These are phyloP conservation scores for Hucho hucho DNA, from an alignment of 2,113 vertebrate species.

Conservation along the genomic window DNA sequence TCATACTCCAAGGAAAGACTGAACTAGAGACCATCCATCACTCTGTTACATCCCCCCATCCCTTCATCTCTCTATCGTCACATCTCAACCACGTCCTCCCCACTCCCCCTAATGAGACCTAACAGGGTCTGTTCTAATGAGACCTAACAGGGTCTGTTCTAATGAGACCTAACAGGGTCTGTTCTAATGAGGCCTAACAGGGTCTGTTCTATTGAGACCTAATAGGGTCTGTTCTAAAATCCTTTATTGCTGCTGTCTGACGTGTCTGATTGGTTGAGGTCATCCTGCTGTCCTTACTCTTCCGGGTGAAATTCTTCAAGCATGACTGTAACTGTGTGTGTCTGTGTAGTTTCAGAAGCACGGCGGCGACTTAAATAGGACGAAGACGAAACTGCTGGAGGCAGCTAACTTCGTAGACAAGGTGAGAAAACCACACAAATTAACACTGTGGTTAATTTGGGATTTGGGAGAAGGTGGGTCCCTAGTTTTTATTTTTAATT, in stretches of 20 bases:
- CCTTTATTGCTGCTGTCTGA: no score
- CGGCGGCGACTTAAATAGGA: conserved; percentile 70
- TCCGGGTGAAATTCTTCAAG: neutral
- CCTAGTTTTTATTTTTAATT: no score
- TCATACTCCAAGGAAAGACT: neutral
- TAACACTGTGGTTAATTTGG: neutral
- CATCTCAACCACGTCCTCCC: neutral
- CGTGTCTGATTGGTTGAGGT: neutral
- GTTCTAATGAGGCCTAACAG: neutral
- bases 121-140: neutral
- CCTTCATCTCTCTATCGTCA: neutral
- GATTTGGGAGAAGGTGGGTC: no score
- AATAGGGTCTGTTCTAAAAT: neutral
- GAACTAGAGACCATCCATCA: neutral
- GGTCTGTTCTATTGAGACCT: neutral
- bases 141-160: neutral
- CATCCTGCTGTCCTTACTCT: neutral
- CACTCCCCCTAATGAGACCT: neutral
- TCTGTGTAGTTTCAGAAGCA: conserved; percentile 84
- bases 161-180: neutral
- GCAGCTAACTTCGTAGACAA: conserved; percentile 95
- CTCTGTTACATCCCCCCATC: neutral
- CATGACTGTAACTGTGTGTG: neutral
- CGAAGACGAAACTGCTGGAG: conserved; percentile 84
- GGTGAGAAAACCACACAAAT: conserved; percentile 64